A percentile compares a stretch with the other conserved stretches of the same genome.
Conservation (phyloP, 2,113 vertebrate genomes). For the Parotia lawesii region DNA sequence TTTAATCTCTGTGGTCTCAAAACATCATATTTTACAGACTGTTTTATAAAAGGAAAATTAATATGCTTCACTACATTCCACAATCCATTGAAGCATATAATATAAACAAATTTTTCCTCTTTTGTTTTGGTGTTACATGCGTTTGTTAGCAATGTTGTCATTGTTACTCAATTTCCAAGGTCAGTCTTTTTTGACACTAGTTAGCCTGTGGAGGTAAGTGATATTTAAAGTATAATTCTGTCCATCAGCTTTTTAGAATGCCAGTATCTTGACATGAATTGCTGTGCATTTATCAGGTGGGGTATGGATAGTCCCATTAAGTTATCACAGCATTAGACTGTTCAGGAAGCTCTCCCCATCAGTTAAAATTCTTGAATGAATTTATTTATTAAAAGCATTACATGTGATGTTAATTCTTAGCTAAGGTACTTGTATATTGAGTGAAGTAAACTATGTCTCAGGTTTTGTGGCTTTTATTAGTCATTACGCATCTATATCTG, state of each 20-base stretch:
- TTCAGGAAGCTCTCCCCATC: neutral
- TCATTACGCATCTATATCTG: neutral
- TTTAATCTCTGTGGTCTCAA: neutral
- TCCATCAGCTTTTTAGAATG: slow-evolving; percentile 3
- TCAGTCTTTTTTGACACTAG: neutral
- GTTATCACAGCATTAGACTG: neutral
- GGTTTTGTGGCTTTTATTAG: neutral
- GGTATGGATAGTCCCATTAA: slow-evolving; percentile 26
- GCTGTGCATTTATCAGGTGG: neutral
- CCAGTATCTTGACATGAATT: slow-evolving; percentile 3
- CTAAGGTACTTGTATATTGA: neutral
- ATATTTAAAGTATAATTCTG: neutral
- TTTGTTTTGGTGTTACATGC: neutral
- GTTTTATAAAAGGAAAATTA: neutral
- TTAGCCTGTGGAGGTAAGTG: neutral
- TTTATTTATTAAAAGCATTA: neutral
- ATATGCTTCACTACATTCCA: neutral
- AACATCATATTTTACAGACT: neutral
- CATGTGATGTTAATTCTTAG: neutral
- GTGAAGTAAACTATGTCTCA: neutral
- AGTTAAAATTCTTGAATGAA: neutral
- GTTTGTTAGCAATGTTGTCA: neutral
- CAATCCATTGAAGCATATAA: neutral
- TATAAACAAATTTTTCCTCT: neutral
- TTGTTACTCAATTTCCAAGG: neutral